Evolutionary conservation across 2,113 vertebrate genomes (phyloP), one percentile per base, ranked within the genome.

Genomic region (Colaptes auratus): DNA sequence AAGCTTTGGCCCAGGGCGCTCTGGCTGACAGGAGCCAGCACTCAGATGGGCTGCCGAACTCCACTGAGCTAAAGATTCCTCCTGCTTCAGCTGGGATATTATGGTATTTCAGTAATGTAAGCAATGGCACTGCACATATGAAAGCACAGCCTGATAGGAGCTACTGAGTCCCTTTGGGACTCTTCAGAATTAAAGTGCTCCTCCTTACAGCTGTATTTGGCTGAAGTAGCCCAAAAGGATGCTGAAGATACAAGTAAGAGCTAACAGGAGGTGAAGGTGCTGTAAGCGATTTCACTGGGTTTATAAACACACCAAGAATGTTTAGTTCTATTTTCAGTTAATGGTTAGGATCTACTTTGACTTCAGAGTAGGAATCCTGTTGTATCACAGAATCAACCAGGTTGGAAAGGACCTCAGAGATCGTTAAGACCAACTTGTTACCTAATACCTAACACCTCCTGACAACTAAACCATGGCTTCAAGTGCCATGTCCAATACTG

Each of bases 121-220:
- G 65, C 27, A 92, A 58, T 1, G 7, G 67, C 27, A 15, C 19
- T 27, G 39, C 17, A 27, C 0, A 0, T 55, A 3, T 9, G 46
- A 33, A 55, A 80, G 36, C 65, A 35, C 33, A 69, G 69, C 39
- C 48, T 7, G 7, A 14, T 63, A 50, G 77, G 48, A 71, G 6
- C 39, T 72, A 14, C 66, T 7, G 56, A 28, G 55, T 48, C 28
- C 89, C 76, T 77, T 1, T n/a, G 86, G 93, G 71, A 33, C 52
- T 59, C 50, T 63, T 72, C 79, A 16, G 39, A 86, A 31, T 13
- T n/a, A 82, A 53, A 0, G 0, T 69, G 59, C 64, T 89, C 72
- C 35, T 93, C 70, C 53, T 31, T 9, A 13, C 79, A 76, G 84
- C 90, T 66, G 21, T 7, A 1, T 66, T n/a, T 63, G 64, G 64